Base-by-base conservation (phyloP, 2,113 vertebrate species). In the Carassius auratus region DNA sequence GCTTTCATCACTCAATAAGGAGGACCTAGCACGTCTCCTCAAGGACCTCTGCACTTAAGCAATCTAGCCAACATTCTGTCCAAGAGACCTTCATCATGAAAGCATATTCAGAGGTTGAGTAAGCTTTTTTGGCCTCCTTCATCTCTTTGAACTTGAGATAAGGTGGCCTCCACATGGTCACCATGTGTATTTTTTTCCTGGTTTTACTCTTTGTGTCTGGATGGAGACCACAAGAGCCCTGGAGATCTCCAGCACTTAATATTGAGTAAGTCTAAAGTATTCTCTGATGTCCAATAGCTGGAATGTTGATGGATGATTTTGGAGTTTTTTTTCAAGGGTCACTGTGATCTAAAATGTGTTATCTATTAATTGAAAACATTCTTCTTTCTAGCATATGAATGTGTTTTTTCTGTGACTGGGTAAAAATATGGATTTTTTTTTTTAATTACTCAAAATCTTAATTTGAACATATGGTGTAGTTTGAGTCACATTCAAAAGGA, bases 81-180 rank as follows among this genome's bases (percentile, higher is more conserved):
- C 61, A 77, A 62, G 77, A 85, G 59, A 81, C 84, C 81, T 87
- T 91, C 91, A 93, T 94, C 93, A 93, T 91, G 84, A 93, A 94
- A 93, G 88, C 89, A 91, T 92, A 93, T 91, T 91, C 90, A 76
- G 45, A 81, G 86, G 86, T 76, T 92, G 89, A 90, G 90, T 91
- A 90, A 91, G 86, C 85, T 84, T 85, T 78, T 89, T 89, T 68
- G 81, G 76, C 57, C 3, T 68, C 33, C 80, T 87, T 42, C 23
- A 87, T 87, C 50, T n/a, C 93, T 95, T 95, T 94, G 92, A 94
- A 93, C 89, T 92, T 92, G 78, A 92, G 93, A 94, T 93, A 93
- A 92, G 89, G 89, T 88, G 91, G 91, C 89, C 83, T 89, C 82
- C 91, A 93, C 89, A 91, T 92, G 90, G 86, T 76, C 69, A 87